These are phyloP conservation scores for Thryonomys swinderianus DNA, from an alignment of 2,113 vertebrate species.

Conservation along the genomic window DNA sequence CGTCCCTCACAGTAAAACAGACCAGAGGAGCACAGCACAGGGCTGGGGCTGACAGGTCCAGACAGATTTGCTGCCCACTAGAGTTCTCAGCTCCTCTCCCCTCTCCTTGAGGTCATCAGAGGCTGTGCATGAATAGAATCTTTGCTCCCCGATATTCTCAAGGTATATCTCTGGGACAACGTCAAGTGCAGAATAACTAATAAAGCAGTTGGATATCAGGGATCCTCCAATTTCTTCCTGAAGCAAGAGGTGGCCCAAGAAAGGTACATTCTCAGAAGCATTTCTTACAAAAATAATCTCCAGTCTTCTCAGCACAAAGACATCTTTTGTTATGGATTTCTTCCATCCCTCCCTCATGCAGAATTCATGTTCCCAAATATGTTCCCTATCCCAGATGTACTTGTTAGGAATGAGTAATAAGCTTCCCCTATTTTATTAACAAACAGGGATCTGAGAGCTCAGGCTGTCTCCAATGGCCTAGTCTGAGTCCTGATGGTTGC, in stretches of 20 bases:
- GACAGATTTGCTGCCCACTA: no score
- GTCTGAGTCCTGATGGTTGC: background rate
- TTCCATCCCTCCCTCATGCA: background rate
- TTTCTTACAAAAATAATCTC: background rate
- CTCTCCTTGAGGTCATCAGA: background rate
- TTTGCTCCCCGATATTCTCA: background rate
- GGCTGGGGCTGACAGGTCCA: no score
- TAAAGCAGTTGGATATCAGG: background rate
- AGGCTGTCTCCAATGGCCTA: background rate
- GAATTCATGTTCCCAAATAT: constrained; percentile 8
- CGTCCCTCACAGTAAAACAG: background rate
- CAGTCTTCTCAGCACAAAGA: constrained; percentile 27
- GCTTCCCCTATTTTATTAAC: constrained; percentile 11
- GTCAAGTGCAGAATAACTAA: background rate
- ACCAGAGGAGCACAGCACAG: background rate
- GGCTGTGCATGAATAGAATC: background rate
- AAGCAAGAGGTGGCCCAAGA: background rate
- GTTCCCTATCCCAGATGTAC: background rate
- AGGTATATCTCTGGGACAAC: background rate
- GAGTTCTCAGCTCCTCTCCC: background rate
- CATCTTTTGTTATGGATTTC: background rate
- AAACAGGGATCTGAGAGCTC: background rate
- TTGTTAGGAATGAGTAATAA: background rate
- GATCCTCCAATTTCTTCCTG: background rate
- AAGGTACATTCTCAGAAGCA: background rate